Conservation (phyloP, 1,140 invertebrate species). For the Acyrthosiphon pisum region DNA sequence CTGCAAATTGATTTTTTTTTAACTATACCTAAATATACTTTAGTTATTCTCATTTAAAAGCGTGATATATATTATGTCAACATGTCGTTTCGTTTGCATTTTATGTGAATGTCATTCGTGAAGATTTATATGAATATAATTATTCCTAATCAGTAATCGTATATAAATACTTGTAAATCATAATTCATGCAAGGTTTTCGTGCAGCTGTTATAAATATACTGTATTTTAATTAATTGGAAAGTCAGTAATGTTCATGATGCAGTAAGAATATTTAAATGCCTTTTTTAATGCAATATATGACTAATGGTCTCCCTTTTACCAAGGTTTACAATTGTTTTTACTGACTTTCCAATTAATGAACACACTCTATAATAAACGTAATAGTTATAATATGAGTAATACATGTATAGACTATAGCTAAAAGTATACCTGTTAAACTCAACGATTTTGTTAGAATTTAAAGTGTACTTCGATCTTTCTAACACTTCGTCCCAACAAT, state of each 20-base stretch:
- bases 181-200: not conserved
- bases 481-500: constrained; percentile 86
- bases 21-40: no score
- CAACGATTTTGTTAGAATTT: constrained; percentile 69
- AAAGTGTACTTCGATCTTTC: constrained; percentile 72
- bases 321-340: not conserved
- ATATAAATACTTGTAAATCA: not conserved
- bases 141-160: not conserved
- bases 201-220: not conserved
- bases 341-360: not conserved
- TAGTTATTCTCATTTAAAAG: no score
- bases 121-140: not conserved
- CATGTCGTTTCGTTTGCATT: not conserved
- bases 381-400: not conserved
- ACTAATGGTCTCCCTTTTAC: not conserved
- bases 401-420: not conserved
- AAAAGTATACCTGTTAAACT: constrained; percentile 74
- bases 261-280: not conserved
- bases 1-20: no score
- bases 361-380: not conserved
- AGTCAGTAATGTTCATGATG: not conserved
- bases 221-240: not conserved
- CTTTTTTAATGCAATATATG: not conserved
- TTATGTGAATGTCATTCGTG: no score
- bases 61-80: not conserved